These are phyloP conservation scores for Sepioteuthis lessoniana DNA, from an alignment of 2,888 invertebrate species.

Conservation along the genomic window DNA sequence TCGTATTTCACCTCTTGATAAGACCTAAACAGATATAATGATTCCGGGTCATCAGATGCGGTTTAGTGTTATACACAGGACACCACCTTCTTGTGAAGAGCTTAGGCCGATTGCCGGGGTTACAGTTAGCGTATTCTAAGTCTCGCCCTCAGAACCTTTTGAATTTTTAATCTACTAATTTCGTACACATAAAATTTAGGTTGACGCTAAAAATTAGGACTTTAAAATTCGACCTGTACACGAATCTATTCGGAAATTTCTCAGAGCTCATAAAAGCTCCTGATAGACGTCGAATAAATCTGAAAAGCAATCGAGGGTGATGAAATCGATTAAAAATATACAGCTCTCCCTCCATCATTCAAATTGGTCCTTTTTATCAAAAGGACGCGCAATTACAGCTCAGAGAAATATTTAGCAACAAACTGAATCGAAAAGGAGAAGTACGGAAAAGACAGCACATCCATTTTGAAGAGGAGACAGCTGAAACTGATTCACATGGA, in stretches of 20 bases:
- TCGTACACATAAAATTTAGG: too few relatives aligned
- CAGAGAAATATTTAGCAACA: neutral
- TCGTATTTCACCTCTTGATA: too few relatives aligned
- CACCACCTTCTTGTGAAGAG: too few relatives aligned
- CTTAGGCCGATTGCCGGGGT: too few relatives aligned
- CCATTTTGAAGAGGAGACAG: neutral
- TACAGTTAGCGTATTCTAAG: too few relatives aligned
- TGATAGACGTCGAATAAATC: neutral
- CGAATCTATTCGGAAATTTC: neutral
- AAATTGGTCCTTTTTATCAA: neutral
- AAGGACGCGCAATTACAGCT: neutral
- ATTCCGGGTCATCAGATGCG: too few relatives aligned
- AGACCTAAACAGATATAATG: too few relatives aligned
- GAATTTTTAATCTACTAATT: too few relatives aligned
- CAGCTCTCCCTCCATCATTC: neutral
- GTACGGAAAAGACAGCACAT: neutral
- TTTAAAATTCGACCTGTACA: too few relatives aligned
- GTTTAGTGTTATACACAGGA: too few relatives aligned
- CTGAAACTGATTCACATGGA: neutral
- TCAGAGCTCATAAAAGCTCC: neutral
- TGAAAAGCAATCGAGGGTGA: neutral
- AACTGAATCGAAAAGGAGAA: neutral
- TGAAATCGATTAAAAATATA: neutral
- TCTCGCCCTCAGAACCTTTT: too few relatives aligned
- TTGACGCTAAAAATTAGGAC: too few relatives aligned